These are phyloP conservation scores for Halcyon malimbica DNA, from an alignment of 2,113 vertebrate genomes.

Conservation along the genomic window DNA sequence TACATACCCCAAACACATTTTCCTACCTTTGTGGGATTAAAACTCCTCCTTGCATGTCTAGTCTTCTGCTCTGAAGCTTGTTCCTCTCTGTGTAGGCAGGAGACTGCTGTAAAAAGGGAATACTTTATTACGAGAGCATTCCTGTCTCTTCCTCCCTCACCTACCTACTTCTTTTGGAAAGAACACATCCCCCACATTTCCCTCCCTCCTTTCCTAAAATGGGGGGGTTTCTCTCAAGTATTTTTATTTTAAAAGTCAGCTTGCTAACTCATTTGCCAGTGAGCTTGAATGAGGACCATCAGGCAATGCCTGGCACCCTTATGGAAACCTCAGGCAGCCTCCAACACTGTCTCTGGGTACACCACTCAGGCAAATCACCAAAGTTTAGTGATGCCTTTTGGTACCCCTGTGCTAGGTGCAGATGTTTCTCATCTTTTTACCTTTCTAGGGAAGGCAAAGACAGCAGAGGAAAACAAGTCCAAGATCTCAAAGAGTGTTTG, in stretches of 20 bases:
- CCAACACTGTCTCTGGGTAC: background rate
- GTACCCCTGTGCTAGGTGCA: background rate
- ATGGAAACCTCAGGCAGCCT: background rate
- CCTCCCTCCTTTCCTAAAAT: background rate
- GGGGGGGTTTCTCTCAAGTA: background rate
- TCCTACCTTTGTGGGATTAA: background rate
- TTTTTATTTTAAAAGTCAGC: background rate
- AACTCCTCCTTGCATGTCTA: background rate
- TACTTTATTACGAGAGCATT: background rate
- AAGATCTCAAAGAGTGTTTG: background rate
- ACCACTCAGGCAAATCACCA: background rate
- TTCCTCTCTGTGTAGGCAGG: background rate
- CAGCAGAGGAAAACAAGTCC: background rate
- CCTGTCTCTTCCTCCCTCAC: background rate
- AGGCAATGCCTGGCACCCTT: background rate
- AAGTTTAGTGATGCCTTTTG: background rate
- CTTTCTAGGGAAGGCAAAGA: background rate
- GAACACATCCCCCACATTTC: background rate
- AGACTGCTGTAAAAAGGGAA: background rate
- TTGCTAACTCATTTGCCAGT: background rate
- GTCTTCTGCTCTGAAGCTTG: background rate
- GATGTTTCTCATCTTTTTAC: background rate
- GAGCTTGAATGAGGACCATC: background rate
- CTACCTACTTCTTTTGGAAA: background rate
- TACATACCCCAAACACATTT: background rate